phyloP scores from a whole-genome alignment of 2,888 invertebrate genomes.

The Emmelina monodactyla region DNA sequence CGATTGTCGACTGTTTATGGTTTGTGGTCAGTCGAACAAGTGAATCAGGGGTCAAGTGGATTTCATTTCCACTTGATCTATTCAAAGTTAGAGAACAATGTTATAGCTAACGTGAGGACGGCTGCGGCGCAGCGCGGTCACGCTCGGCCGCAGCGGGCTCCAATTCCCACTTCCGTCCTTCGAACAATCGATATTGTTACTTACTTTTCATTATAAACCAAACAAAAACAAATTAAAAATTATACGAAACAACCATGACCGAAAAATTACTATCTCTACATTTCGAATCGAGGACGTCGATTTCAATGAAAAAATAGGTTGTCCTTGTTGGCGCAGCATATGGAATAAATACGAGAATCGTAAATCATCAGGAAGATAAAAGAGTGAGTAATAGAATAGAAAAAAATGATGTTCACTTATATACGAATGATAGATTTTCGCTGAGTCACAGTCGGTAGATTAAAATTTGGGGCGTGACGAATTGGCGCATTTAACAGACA shows the following conservation, averaged over 20 bases:
- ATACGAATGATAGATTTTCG: slow-evolving; percentile 36
- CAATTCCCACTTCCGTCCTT: slow-evolving; percentile 56
- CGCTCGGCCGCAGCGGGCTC: slow-evolving; percentile 50
- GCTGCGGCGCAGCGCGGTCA: slow-evolving; percentile 47
- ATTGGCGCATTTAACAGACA: slow-evolving; percentile 44
- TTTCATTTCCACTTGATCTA: slow-evolving; percentile 23
- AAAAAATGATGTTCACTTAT: slow-evolving; percentile 43
- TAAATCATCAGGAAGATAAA: slow-evolving; percentile 52
- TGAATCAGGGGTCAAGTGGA: slow-evolving; percentile 20
- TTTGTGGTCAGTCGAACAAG: slow-evolving; percentile 9
- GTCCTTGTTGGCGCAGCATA: not conserved
- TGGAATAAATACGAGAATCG: slow-evolving; percentile 23
- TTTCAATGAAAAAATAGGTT: slow-evolving; percentile 21
- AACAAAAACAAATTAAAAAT: slow-evolving; percentile 42
- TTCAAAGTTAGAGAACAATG: slow-evolving; percentile 33
- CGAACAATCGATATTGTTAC: slow-evolving; percentile 57
- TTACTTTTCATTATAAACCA: slow-evolving; percentile 47
- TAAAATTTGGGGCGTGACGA: slow-evolving; percentile 47
- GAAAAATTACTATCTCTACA: slow-evolving; percentile 19
- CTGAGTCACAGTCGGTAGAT: slow-evolving; percentile 50
- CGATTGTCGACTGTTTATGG: too few relatives aligned
- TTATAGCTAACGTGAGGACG: slow-evolving; percentile 36
- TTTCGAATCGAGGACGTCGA: slow-evolving; percentile 18
- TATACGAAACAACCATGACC: slow-evolving; percentile 22
- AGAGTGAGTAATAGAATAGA: slow-evolving; percentile 43